Percentiles rank a stretch among this genome's conserved stretches.
These are phyloP conservation scores for Cranoglanis bouderius DNA, from an alignment of 2,113 vertebrate species.

Conservation along the genomic window DNA sequence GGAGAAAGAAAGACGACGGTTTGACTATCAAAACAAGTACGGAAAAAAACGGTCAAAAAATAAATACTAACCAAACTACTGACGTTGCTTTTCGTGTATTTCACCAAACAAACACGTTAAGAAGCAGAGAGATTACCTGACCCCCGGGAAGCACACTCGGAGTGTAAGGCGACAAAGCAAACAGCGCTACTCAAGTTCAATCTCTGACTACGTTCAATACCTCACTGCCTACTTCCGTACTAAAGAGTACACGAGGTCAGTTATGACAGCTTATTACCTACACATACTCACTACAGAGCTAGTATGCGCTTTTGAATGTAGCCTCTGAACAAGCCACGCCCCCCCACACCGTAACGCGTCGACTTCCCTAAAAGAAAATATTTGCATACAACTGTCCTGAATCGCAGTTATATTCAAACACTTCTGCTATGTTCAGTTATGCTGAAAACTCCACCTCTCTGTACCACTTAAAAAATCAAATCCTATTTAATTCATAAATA, in stretches of 20 bases:
- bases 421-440: neutral
- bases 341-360: conserved; percentile 29
- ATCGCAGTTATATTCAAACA: conserved; percentile 14
- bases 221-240: neutral
- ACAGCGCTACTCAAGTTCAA: conserved; percentile 20
- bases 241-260: neutral
- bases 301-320: neutral
- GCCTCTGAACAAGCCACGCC: conserved; percentile 41
- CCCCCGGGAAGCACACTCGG: neutral
- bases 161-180: conserved; percentile 5
- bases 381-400: neutral
- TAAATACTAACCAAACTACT: neutral
- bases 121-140: neutral
- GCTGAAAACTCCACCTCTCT: neutral
- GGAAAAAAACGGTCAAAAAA: neutral
- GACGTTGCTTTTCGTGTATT: neutral
- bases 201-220: neutral
- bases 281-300: neutral
- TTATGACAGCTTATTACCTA: neutral
- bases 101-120: neutral
- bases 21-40: neutral
- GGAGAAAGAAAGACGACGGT: no score
- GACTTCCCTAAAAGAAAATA: conserved; percentile 40
- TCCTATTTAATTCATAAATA: neutral
- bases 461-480: neutral